Evolutionary conservation across 2,797 vertebrate genomes (phyloP), one percentile per base, ranked within the genome.

Genomic region (Psittacula echo): DNA sequence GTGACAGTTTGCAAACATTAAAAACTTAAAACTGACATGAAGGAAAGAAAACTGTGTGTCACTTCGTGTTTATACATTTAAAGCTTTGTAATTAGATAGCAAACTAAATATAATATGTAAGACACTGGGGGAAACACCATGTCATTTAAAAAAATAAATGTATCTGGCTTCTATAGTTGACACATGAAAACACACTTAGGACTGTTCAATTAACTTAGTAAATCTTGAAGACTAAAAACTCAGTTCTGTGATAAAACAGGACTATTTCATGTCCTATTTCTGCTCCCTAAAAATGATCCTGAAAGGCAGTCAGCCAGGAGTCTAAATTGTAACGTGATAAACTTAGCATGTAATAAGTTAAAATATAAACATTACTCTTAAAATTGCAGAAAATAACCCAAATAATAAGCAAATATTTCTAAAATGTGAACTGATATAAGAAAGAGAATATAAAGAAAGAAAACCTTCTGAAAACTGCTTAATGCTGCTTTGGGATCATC

Each of bases 401-500:
- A 85, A 82, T 17, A 6, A 24, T 41, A 87, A 67, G 37, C 3
- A 79, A 61, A 21, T 42, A 79, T 50, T 90, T 90, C n/a, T 71
- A 4, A 85, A 89, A 74, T 54, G 23, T 44, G 27, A 71, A 93
- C 54, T 48, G 78, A 78, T 54, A 76, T 15, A 76, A 72, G 50
- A 91, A 10, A 24, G 2, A 94, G 12, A 90, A 66, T 34, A 80
- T 17, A 71, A 93, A 85, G 51, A 42, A 13, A 71, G 61, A 86
- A 83, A 85, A 97, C 99, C 98, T 99, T 99, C 97, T 99, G 99
- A 97, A 99, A 99, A 97, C 98, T 99, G 97, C 98, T 98, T 94
- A 99, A 98, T 37, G 98, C 98, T 68, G 98, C 99, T 98, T 99
- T 99, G 87, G 98, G 98, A 94, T 99, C 99, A 97, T 99, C 99